Evolutionary conservation across 2,888 invertebrate species (phyloP), one percentile per base, ranked within the genome.

Genomic region (Melolontha melolontha): DNA sequence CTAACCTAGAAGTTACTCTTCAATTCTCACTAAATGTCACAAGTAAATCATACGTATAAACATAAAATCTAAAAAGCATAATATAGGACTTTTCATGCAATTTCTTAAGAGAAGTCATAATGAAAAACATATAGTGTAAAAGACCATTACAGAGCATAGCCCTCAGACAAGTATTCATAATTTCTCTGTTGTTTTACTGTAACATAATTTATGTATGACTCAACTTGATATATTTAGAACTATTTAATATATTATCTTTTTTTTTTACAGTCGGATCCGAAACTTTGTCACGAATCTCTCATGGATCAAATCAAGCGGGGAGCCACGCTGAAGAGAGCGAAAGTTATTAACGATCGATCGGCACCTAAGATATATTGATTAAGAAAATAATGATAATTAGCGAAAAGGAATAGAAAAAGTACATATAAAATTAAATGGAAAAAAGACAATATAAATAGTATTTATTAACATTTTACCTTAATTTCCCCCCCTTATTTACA

Each of bases 261-360:
- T 65, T 71, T 75, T 66, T 84, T 84, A 63, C 83, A 91, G 88
- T 91, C 92, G 67, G 93, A 94, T 82, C 92, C 93, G 0, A 88
- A 91, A 68, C 85, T 90, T 39, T 92, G 92, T 76, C 92, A 93
- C 83, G 95, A 94, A 74, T 95, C 95, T 0, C 85, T 96, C n/a
- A 94, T 96, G 95, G 96, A 96, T 85, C 96, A 96, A 81, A 96
- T 96, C 70, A 92, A 94, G 78, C 88, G 92, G 71, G 96, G 96
- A 67, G 95, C 95, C 14, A 91, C 91, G 42, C 82, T 96, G 66
- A 91, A 91, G 68, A 90, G 93, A 77, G 93, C 95, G 73, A 89
- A 90, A 73, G 87, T 89, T 11, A 89, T 91, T 77, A 92, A 92
- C 84, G 95, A 95, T 83, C 87, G 95, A 72, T 95, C 95, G 57